Percentiles rank a stretch among this genome's conserved stretches.
These are phyloP conservation scores for Forbesichthys papilliferus DNA, from an alignment of 2,113 vertebrate species.

Conservation along the genomic window DNA sequence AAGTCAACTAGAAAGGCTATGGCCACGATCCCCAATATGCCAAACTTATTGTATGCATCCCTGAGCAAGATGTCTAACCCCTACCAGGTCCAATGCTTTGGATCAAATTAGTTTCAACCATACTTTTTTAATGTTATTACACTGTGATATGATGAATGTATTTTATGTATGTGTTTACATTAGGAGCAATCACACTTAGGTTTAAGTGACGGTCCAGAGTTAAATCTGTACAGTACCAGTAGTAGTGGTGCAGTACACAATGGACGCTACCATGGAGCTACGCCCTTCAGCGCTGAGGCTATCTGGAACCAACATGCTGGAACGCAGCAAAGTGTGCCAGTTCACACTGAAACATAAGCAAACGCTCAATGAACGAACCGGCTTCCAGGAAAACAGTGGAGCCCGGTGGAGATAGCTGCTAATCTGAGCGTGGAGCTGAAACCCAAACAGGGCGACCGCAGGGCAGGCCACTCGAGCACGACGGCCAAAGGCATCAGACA, in stretches of 20 bases:
- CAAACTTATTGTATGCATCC: too few species aligned
- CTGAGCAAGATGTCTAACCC: too few species aligned
- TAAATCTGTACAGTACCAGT: slow-evolving; percentile 52
- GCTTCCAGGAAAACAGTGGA: slow-evolving; percentile 67
- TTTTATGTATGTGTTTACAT: slow-evolving; percentile 44
- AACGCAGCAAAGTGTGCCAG: slow-evolving; percentile 52
- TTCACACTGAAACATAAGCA: slow-evolving; percentile 67
- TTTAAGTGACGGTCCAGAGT: slow-evolving; percentile 29
- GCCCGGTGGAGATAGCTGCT: slow-evolving; percentile 69
- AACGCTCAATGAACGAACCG: slow-evolving; percentile 61
- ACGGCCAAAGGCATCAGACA: slow-evolving; percentile 68
- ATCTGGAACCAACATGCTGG: slow-evolving; percentile 29
- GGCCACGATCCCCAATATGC: too few species aligned
- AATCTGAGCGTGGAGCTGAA: slow-evolving; percentile 67
- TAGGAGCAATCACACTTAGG: slow-evolving; percentile 28
- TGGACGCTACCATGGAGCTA: slow-evolving; percentile 43
- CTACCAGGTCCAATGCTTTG: too few species aligned
- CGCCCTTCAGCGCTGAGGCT: slow-evolving; percentile 48
- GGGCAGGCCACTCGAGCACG: slow-evolving; percentile 54
- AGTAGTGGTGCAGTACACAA: slow-evolving; percentile 48
- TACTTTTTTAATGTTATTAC: slow-evolving; percentile 24
- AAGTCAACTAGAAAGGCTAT: too few species aligned
- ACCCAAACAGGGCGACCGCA: slow-evolving; percentile 62
- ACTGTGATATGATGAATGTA: slow-evolving; percentile 9
- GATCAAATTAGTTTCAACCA: not conserved